phyloP scores from a whole-genome alignment of 2,888 invertebrate species.

The Eilema caniola region DNA sequence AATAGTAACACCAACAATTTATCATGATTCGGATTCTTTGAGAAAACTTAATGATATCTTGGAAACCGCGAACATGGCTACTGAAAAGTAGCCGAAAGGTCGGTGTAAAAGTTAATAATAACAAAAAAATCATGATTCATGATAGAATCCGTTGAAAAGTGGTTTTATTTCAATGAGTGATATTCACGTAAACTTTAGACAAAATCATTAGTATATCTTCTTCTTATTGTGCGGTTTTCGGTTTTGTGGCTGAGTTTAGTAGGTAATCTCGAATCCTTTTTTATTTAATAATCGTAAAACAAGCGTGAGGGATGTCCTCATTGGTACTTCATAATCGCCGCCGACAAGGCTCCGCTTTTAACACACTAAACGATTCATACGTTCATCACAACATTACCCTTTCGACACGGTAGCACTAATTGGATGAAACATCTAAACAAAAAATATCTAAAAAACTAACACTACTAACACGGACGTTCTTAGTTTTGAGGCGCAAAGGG shows the following conservation, averaged over 20 bases:
- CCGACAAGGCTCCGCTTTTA: conserved; percentile 79
- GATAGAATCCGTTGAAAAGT: too few relatives aligned
- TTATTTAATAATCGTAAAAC: conserved; percentile 21
- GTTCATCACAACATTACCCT: conserved; percentile 84
- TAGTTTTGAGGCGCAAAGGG: conserved; percentile 83
- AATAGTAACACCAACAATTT: too few relatives aligned
- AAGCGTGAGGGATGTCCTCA: conserved; percentile 31
- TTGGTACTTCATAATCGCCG: conserved; percentile 60
- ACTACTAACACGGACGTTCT: conserved; percentile 80
- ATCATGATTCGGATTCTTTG: too few relatives aligned
- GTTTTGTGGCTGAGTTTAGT: background rate
- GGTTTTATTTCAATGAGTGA: too few relatives aligned
- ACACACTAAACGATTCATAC: conserved; percentile 80
- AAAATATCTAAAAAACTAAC: conserved; percentile 84
- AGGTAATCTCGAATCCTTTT: background rate
- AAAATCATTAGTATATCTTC: background rate
- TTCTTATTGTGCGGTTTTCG: background rate
- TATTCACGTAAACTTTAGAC: too few relatives aligned
- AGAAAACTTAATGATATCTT: too few relatives aligned
- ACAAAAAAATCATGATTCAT: too few relatives aligned
- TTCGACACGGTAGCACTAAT: conserved; percentile 88
- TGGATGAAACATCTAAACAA: conserved; percentile 82
- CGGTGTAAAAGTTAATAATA: too few relatives aligned
- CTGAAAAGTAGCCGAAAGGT: too few relatives aligned
- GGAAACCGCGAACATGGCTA: too few relatives aligned